Evolutionary conservation across 2,888 invertebrate species (phyloP).

Genomic region (Heliconius ethilla): DNA sequence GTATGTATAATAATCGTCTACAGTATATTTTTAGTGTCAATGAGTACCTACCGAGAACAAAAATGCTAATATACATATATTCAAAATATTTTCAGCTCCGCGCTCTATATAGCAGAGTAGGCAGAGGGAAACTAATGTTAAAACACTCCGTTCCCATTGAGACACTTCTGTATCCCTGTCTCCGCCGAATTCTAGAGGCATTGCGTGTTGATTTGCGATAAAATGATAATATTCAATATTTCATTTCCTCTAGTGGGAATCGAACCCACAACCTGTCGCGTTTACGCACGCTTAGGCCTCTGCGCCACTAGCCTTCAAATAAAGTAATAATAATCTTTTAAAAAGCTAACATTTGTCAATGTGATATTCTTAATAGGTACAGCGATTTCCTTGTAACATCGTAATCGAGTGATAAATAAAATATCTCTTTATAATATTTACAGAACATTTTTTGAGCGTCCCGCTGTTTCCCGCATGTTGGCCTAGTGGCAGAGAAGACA

Average conservation of each 20-base stretch:
- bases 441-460: neutral
- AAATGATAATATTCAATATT: no score
- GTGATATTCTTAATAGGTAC: slow-evolving; percentile 1
- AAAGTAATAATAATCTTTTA: neutral
- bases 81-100: no score
- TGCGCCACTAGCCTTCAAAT: neutral
- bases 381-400: neutral
- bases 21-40: neutral
- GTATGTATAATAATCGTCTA: slow-evolving; percentile 2
- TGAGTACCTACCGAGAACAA: neutral
- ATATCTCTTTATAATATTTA: neutral
- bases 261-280: no score
- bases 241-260: no score
- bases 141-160: no score
- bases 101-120: no score
- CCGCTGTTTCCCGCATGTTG: neutral
- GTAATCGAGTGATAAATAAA: slow-evolving; percentile 1
- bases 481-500: neutral
- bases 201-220: no score
- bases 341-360: neutral
- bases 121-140: no score
- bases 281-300: no score
- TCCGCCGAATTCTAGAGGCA: no score
- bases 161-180: no score
- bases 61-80: neutral